These are phyloP conservation scores for Falco cherrug DNA, from an alignment of 2,797 vertebrate genomes.

Conservation along the genomic window DNA sequence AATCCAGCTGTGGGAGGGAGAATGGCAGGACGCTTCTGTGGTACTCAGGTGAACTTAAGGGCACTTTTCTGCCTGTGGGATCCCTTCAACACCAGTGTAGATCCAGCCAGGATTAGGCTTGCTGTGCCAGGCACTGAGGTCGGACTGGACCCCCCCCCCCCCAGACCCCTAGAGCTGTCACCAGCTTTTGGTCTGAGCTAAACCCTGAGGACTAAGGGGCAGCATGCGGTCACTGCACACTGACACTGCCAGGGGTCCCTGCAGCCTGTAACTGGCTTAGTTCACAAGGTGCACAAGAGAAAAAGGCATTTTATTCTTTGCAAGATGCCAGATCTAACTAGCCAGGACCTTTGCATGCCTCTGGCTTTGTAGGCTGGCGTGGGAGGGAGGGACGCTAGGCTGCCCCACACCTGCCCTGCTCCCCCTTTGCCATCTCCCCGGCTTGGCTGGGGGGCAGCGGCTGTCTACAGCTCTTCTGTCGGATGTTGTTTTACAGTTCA, in stretches of 20 bases:
- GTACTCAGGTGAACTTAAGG: background rate
- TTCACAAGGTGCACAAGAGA: background rate
- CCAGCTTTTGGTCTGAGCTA: background rate
- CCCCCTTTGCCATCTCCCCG: fast-evolving
- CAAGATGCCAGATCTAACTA: background rate
- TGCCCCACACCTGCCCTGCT: background rate
- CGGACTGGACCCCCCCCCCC: background rate
- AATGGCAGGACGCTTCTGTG: background rate
- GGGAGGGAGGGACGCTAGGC: background rate
- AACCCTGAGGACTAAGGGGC: background rate
- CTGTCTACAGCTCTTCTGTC: fast-evolving
- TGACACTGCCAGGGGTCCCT: background rate
- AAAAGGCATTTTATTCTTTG: background rate
- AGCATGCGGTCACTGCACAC: background rate
- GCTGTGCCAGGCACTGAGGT: background rate
- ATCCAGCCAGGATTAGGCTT: background rate
- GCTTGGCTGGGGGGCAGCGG: background rate
- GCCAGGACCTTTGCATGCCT: background rate
- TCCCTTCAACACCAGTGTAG: background rate
- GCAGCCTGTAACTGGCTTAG: background rate
- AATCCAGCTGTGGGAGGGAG: background rate
- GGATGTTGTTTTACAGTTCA: background rate
- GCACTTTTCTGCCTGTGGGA: background rate
- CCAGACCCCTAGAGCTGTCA: background rate
- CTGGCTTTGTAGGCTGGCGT: background rate